Evolutionary conservation across 2,797 vertebrate genomes (phyloP), one percentile per base, ranked within the genome.

Genomic region (Oreonectes daqikongensis): DNA sequence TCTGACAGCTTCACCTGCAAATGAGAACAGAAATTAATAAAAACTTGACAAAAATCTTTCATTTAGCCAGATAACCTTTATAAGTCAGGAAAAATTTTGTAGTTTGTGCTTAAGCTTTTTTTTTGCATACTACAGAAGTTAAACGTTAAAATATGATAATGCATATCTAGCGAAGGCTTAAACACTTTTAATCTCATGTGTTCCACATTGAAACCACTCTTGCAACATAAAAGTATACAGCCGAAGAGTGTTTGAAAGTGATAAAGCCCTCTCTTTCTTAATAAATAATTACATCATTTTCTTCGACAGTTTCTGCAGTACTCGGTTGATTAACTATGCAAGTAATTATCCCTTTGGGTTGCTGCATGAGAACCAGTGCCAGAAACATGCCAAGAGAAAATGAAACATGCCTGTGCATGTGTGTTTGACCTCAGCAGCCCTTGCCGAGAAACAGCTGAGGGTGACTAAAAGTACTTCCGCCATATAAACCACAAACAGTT

Each of bases 1-100:
- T 98, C 97, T 0, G 97, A 99, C 84, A 98, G 94, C 85, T 98
- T 98, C 88, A 98, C 95, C 96, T 98, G 78, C 1, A 69, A 83
- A 52, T 40, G 44, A 63, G 44, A 60, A 65, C 30, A 63, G 42
- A 30, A 9, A 44, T 9, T 1, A 24, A 11, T 50, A 26, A 5
- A 5, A 32, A 40, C 2, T 22, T 52, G n/a, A 52, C 52, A 22
- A 9, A 20, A 20, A 2, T 8, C n/a, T 18, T 8, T n/a, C n/a
- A n/a, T n/a, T n/a, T n/a, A n/a, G n/a, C n/a, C n/a, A n/a, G n/a
- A n/a, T n/a, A n/a, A n/a, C n/a, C n/a, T n/a, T n/a, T n/a, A n/a
- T n/a, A n/a, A n/a, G n/a, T n/a, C n/a, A n/a, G n/a, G n/a, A n/a
- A n/a, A n/a, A n/a, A n/a, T n/a, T n/a, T n/a, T n/a, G n/a, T n/a